Conservation (phyloP, 1,140 invertebrate genomes). For the Scylla paramamosain region DNA sequence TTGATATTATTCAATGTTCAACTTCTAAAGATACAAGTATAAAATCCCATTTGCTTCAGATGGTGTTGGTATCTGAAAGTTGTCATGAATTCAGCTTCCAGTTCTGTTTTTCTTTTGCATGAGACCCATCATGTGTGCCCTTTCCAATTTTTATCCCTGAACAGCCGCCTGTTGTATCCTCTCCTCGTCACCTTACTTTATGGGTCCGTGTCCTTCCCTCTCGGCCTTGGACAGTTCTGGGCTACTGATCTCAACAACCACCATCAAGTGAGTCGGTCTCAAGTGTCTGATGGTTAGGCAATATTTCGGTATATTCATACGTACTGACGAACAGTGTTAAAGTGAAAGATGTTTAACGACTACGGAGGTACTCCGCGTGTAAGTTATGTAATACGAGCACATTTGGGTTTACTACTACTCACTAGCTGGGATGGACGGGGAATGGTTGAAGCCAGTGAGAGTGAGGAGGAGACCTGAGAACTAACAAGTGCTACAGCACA, state of each 20-base stretch:
- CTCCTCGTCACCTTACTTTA: slow-evolving; percentile 74
- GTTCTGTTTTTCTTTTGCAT: slow-evolving; percentile 31
- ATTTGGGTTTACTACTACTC: too few species aligned
- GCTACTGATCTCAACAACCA: slow-evolving; percentile 75
- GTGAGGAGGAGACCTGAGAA: too few species aligned
- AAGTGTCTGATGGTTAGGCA: neutral
- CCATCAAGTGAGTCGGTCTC: slow-evolving; percentile 72
- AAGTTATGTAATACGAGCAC: too few species aligned
- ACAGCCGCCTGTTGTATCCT: slow-evolving; percentile 77
- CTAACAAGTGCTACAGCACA: too few species aligned
- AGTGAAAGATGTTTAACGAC: too few species aligned
- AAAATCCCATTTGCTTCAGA: neutral
- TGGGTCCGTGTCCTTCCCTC: slow-evolving; percentile 74
- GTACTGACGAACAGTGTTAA: too few species aligned
- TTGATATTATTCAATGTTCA: neutral
- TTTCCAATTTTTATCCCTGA: slow-evolving; percentile 48
- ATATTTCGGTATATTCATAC: neutral
- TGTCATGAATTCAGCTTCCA: neutral
- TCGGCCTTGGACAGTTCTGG: slow-evolving; percentile 76
- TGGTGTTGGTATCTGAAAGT: neutral
- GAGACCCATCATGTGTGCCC: slow-evolving; percentile 16
- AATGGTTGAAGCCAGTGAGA: too few species aligned
- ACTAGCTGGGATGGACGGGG: too few species aligned
- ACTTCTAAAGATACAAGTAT: neutral
- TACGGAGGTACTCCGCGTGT: too few species aligned